phyloP scores from a whole-genome alignment of 2,113 vertebrate species.

The Peromyscus californicus region DNA sequence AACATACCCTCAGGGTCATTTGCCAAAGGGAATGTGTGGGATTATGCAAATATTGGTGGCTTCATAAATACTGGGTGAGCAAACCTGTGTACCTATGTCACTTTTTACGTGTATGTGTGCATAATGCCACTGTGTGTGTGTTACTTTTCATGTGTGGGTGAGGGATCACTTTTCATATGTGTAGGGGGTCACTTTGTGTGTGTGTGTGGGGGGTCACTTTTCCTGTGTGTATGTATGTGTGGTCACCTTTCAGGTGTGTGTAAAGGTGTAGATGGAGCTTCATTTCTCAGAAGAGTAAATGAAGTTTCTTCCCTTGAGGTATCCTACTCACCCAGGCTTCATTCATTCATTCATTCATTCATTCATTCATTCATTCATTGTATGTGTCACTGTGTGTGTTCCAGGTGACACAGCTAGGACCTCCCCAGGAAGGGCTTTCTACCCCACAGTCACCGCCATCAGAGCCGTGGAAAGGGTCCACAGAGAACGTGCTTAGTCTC shows the following conservation, averaged over 20 bases:
- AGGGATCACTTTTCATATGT: not conserved
- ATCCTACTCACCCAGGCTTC: too few relatives aligned
- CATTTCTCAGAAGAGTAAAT: not conserved
- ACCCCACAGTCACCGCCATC: not conserved
- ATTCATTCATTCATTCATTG: fast-evolving
- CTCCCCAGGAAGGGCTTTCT: not conserved
- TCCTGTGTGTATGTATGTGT: not conserved
- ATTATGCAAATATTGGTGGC: not conserved
- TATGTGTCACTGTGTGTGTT: not conserved
- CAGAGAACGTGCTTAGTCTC: too few relatives aligned
- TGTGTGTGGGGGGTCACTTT: not conserved
- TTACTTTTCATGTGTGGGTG: not conserved
- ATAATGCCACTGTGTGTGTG: not conserved
- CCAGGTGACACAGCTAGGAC: not conserved
- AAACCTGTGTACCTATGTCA: too few relatives aligned
- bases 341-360: too few relatives aligned
- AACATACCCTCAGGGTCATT: not conserved
- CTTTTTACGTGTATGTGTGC: not conserved
- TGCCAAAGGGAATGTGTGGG: not conserved
- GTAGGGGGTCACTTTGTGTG: not conserved
- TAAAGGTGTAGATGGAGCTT: not conserved
- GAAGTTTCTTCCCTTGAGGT: not conserved
- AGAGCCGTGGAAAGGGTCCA: not conserved
- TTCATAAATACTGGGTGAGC: not conserved
- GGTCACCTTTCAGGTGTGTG: not conserved